Percentiles rank a stretch among this genome's conserved stretches.
Evolutionary conservation across 2,797 vertebrate species (phyloP).

Genomic region (Hapalemur alaotrensis): DNA sequence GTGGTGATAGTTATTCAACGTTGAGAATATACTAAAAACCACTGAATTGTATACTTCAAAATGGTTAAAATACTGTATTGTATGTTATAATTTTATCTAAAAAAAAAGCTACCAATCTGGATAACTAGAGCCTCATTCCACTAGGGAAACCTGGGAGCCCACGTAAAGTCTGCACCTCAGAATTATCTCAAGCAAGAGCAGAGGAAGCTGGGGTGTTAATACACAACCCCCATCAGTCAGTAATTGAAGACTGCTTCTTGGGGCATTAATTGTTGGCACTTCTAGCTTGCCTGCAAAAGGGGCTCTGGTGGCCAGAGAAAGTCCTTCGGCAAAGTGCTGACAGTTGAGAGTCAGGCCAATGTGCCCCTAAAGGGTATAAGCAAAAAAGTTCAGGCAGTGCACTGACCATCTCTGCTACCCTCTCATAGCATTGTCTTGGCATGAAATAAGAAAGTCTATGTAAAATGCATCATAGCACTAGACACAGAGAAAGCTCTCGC

Average conservation of each 20-base stretch:
- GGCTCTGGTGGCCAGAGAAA: not conserved
- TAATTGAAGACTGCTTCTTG: not conserved
- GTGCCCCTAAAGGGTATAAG: not conserved
- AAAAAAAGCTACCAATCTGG: not conserved
- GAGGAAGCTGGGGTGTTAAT: not conserved
- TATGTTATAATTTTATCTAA: not conserved
- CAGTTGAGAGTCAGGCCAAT: not conserved
- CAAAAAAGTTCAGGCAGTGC: not conserved
- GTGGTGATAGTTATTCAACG: not conserved
- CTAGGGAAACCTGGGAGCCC: not conserved
- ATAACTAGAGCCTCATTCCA: not conserved
- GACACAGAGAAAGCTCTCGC: not conserved
- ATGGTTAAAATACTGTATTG: not conserved
- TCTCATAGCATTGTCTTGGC: not conserved
- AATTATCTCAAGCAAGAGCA: not conserved
- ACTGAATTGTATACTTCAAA: not conserved
- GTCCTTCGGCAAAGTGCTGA: not conserved
- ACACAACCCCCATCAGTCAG: not conserved
- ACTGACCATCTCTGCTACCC: not conserved
- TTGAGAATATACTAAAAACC: not conserved
- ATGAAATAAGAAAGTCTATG: not conserved
- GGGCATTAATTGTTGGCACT: not conserved
- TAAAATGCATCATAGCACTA: not conserved
- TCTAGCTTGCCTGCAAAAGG: not conserved
- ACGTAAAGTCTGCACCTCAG: not conserved